Evolutionary conservation across 1,140 invertebrate genomes (phyloP), one percentile per base, ranked within the genome.

Genomic region (Calliopsis andreniformis): DNA sequence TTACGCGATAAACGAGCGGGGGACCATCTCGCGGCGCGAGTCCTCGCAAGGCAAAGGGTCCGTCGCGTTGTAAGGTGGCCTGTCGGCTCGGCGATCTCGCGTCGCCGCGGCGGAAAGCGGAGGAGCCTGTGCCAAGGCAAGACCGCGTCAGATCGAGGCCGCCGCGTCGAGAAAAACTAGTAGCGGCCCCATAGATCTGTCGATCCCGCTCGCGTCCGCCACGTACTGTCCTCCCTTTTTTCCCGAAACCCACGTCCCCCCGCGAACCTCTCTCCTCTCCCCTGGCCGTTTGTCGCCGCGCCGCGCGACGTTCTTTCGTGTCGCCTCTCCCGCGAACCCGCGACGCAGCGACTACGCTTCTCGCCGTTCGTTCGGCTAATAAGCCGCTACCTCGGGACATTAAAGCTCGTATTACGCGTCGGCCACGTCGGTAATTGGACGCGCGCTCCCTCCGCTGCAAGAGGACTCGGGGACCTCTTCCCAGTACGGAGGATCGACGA

Each of bases 131-230:
- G 71, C 67, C 67, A 75, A 7, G 23, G 43, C 55, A 45, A 78
- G 82, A 87, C 85, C 78, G 83, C 86, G 86, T 86, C 77, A 87
- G 85, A 87, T 85, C 86, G 66, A 58, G 76, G 78, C 82, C 72
- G 72, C 76, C 83, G 42, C 32, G 55, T 47, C 43, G 73, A 79
- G 78, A 89, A 89, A 89, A 89, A 88, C 87, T 87, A 78, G 87
- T 88, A 86, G 86, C 87, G 86, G 84, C 71, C 61, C 80, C 80
- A 88, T 83, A 87, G 87, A 88, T 87, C 85, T 80, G 61, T 83
- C 71, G 71, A 76, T 82, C 73, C 64, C 25, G 28, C 39, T 63
- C n/a, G 32, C 67, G 53, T 66, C 64, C 30, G 23, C 23, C 66
- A 55, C 42, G 59, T 61, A 82, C 58, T 39, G 51, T 28, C 58